Percentiles rank a stretch among this genome's conserved stretches.
Conservation (phyloP, 2,797 vertebrate species). For the Phataginus tetradactyla region DNA sequence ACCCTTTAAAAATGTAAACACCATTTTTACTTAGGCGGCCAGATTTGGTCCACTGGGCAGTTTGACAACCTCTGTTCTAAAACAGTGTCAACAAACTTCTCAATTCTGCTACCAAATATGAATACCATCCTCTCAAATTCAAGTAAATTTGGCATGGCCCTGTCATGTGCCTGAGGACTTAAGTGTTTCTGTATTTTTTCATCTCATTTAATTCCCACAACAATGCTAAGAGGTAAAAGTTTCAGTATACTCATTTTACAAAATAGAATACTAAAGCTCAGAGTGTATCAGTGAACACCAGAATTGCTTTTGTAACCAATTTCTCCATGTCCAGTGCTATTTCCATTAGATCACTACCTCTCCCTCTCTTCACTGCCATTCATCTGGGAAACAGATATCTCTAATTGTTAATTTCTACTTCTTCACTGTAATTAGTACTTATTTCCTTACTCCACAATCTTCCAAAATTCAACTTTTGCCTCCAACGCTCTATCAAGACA, state of each 20-base stretch:
- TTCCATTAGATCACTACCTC: neutral
- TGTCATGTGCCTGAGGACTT: neutral
- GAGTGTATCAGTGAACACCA: neutral
- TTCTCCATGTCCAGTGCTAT: neutral
- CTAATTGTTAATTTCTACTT: neutral
- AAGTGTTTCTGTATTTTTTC: neutral
- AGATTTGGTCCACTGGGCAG: neutral
- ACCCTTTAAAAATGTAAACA: neutral
- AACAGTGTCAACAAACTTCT: neutral
- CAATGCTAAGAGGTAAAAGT: neutral
- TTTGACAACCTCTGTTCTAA: neutral
- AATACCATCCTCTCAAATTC: neutral
- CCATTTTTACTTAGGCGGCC: neutral
- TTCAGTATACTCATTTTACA: neutral
- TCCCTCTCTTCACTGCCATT: neutral
- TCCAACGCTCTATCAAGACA: neutral
- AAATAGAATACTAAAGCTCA: neutral
- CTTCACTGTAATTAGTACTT: neutral
- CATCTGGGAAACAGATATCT: neutral
- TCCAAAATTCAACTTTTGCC: slow-evolving; percentile 22
- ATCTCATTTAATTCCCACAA: neutral
- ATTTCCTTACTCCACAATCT: neutral
- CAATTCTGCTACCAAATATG: neutral
- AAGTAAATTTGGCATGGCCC: neutral
- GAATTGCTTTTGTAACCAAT: neutral